Evolutionary conservation across 2,797 vertebrate species (phyloP).

Genomic region (Agapornis canus): DNA sequence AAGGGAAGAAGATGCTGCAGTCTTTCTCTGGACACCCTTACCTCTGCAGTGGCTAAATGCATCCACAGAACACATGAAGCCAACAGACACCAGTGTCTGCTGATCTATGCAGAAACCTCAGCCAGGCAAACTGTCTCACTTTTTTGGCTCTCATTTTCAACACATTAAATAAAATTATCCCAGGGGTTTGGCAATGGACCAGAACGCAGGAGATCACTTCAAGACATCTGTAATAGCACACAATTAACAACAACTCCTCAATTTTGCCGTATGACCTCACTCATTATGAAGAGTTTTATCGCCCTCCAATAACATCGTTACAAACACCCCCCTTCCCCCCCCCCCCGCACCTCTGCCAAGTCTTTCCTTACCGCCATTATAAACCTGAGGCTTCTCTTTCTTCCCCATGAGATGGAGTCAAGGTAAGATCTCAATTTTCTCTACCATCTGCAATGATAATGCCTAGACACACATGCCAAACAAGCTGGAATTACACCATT

Average conservation of each 20-base stretch:
- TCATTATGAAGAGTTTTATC: neutral
- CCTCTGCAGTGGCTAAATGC: neutral
- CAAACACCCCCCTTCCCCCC: neutral
- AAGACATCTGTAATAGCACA: neutral
- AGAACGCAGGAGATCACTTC: neutral
- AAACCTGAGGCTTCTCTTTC: neutral
- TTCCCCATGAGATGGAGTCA: neutral
- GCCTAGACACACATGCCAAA: neutral
- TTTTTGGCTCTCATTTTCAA: slow-evolving; percentile 1
- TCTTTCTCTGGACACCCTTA: neutral
- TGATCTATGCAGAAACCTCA: neutral
- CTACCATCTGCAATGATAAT: neutral
- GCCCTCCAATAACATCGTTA: neutral
- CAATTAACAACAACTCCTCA: slow-evolving; percentile 12
- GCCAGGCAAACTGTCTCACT: neutral
- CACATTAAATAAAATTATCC: slow-evolving; percentile 26
- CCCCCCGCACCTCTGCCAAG: neutral
- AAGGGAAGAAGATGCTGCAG: neutral
- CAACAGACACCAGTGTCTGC: neutral
- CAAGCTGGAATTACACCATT: neutral
- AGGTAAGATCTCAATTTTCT: slow-evolving; percentile 36
- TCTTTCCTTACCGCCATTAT: neutral
- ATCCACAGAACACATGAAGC: neutral
- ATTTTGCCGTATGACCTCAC: slow-evolving; percentile 37
- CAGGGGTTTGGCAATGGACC: slow-evolving; percentile 15